Evolutionary conservation across 2,113 vertebrate species (phyloP).

Genomic region (Fulica atra): DNA sequence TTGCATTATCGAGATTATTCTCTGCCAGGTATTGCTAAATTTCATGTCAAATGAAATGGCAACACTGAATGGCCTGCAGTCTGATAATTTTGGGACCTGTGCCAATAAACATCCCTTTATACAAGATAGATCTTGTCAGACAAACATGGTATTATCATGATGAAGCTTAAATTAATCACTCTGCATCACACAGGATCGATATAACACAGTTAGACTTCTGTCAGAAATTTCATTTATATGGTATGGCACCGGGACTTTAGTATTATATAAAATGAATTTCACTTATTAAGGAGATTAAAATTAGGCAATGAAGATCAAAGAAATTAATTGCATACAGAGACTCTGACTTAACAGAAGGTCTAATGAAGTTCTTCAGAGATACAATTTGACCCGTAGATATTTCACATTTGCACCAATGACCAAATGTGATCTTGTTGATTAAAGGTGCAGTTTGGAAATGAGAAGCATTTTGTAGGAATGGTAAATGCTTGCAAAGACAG

Average conservation of each 20-base stretch:
- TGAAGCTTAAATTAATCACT: constrained; percentile 21
- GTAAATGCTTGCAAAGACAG: not conserved
- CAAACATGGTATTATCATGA: constrained; percentile 19
- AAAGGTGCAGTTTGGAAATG: not conserved
- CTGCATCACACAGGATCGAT: not conserved
- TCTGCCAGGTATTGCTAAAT: not conserved
- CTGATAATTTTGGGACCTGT: not conserved
- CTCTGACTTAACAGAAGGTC: not conserved
- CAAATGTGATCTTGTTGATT: not conserved
- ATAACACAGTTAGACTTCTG: constrained; percentile 4
- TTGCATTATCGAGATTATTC: not conserved
- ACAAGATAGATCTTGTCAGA: constrained; percentile 29
- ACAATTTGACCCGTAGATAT: not conserved
- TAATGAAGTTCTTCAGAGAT: not conserved
- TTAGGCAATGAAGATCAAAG: not conserved
- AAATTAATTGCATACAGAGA: not conserved
- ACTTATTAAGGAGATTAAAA: constrained; percentile 36
- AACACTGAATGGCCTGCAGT: not conserved
- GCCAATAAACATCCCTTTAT: constrained; percentile 21
- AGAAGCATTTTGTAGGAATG: not conserved
- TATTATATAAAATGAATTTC: not conserved
- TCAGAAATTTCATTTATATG: constrained; percentile 6
- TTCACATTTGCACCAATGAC: not conserved
- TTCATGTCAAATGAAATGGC: not conserved
- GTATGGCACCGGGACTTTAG: not conserved